Conservation (phyloP, 2,888 invertebrate genomes). For the Napeogenes inachia region DNA sequence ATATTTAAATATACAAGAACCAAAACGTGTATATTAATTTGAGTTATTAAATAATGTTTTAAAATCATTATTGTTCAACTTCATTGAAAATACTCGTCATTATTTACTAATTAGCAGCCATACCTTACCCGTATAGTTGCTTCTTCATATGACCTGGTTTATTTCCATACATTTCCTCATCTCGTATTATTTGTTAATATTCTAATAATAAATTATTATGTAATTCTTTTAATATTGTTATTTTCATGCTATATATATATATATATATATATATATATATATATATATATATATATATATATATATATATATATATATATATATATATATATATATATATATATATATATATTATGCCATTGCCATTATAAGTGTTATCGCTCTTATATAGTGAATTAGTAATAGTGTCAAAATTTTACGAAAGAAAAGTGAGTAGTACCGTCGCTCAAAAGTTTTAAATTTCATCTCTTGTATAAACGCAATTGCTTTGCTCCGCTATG, state of each 20-base stretch:
- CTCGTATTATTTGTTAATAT: too few relatives aligned
- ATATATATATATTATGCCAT: too few relatives aligned
- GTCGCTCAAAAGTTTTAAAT: neutral
- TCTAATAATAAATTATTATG: neutral
- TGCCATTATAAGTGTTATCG: too few relatives aligned
- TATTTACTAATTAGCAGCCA: slow-evolving; percentile 5
- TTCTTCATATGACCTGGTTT: slow-evolving; percentile 3
- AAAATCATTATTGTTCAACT: neutral
- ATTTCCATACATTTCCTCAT: neutral
- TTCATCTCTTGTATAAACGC: neutral
- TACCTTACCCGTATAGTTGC: neutral
- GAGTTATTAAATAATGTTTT: neutral
- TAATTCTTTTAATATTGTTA: neutral
- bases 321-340: too few relatives aligned
- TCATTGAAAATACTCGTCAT: slow-evolving; percentile 6
- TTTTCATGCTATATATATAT: neutral
- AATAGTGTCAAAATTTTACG: too few relatives aligned
- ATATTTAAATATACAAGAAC: too few relatives aligned
- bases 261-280: too few relatives aligned
- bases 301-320: too few relatives aligned
- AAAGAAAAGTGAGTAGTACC: neutral
- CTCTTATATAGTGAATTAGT: too few relatives aligned
- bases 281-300: too few relatives aligned
- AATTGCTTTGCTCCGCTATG: slow-evolving; percentile 3
- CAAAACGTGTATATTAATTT: neutral